A percentile compares a stretch with the other conserved stretches of the same genome.
phyloP scores from a whole-genome alignment of 2,113 vertebrate genomes.

The Camelus dromedarius region DNA sequence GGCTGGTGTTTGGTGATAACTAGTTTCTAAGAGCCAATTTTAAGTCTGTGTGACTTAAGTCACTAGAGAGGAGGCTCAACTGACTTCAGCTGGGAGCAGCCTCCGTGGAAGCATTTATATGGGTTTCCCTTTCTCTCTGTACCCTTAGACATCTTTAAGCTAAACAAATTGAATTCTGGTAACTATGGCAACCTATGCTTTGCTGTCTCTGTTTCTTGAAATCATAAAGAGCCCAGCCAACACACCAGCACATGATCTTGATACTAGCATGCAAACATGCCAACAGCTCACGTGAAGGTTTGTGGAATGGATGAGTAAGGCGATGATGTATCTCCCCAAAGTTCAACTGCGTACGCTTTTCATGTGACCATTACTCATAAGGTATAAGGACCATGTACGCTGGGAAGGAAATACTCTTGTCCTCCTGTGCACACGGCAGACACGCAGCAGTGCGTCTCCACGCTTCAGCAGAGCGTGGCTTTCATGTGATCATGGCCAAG shows the following conservation, averaged over 20 bases:
- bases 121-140: background rate
- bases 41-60: rapidly evolving
- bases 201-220: background rate
- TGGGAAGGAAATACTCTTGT: background rate
- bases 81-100: background rate
- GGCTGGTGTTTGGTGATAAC: background rate
- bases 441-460: background rate
- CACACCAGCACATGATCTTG: rapidly evolving
- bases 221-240: background rate
- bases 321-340: background rate
- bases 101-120: background rate
- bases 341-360: background rate
- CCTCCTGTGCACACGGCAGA: background rate
- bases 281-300: background rate
- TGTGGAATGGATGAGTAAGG: background rate
- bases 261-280: rapidly evolving
- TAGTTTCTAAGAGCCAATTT: too few species aligned
- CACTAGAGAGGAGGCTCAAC: rapidly evolving
- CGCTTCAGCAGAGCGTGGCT: background rate
- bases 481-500: background rate
- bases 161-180: background rate
- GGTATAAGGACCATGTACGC: background rate
- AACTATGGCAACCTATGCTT: background rate
- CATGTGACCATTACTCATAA: background rate
- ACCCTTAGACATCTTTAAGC: background rate